These are phyloP conservation scores for Epinephelus cyanopodus DNA, from an alignment of 2,113 vertebrate species.

Conservation along the genomic window DNA sequence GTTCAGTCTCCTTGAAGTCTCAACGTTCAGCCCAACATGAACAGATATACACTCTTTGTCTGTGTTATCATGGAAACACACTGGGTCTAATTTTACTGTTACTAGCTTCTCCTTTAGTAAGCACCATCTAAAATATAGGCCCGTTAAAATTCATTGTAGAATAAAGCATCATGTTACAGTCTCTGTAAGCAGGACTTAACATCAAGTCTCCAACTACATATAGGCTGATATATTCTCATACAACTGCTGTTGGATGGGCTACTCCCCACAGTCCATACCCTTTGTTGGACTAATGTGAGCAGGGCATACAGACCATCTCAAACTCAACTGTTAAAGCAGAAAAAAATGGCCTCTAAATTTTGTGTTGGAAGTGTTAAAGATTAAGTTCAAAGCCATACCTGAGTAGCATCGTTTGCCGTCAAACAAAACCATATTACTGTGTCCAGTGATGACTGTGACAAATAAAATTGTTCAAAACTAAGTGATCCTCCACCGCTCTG, in stretches of 20 bases:
- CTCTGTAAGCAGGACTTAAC: not conserved
- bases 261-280: not conserved
- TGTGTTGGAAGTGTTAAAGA: not conserved
- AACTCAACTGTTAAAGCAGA: not conserved
- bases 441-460: constrained; percentile 58
- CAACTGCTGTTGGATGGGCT: not conserved
- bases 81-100: not conserved
- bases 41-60: not conserved
- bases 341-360: not conserved
- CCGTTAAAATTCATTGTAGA: not conserved
- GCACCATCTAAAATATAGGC: not conserved
- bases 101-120: not conserved
- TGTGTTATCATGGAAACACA: not conserved
- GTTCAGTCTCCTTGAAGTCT: not conserved
- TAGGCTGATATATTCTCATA: not conserved
- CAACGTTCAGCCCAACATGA: not conserved
- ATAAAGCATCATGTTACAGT: constrained; percentile 6
- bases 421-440: constrained; percentile 82
- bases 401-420: constrained; percentile 80
- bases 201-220: not conserved
- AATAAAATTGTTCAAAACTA: constrained; percentile 54
- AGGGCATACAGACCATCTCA: too few species aligned
- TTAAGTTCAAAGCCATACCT: constrained; percentile 69
- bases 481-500: constrained; percentile 51
- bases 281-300: not conserved